Conservation (phyloP, 2,113 vertebrate species). For the Python bivittatus region DNA sequence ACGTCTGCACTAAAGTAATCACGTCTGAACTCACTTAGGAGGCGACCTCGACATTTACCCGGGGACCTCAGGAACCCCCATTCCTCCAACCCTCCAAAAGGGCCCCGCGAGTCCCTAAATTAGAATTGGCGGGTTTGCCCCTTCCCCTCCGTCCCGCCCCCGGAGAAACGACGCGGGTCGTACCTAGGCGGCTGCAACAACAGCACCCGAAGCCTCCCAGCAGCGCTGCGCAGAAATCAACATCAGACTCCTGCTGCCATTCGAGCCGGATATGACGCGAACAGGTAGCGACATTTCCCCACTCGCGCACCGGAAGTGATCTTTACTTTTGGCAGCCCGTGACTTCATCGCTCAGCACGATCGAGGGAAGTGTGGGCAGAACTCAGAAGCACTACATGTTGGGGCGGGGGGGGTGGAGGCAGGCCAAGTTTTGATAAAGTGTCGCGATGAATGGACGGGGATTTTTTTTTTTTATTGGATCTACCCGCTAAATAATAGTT, state of each 20-base stretch:
- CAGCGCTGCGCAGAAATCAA: background rate
- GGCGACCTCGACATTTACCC: background rate
- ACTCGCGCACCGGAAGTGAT: background rate
- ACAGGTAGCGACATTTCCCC: background rate
- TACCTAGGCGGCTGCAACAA: background rate
- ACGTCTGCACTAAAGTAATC: background rate
- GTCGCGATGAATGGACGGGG: background rate
- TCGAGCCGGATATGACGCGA: background rate
- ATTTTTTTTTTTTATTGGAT: background rate
- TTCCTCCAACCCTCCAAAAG: background rate
- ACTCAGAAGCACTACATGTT: background rate
- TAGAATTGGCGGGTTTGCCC: background rate
- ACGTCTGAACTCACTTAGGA: no score
- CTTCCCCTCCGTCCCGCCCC: fast-evolving
- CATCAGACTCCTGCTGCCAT: conserved; percentile 1
- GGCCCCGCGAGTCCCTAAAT: background rate
- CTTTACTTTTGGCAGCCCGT: background rate
- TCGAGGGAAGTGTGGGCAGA: background rate
- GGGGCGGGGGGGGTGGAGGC: background rate
- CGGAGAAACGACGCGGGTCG: fast-evolving
- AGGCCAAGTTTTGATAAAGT: background rate
- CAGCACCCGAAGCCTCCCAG: no score
- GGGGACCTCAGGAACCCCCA: background rate
- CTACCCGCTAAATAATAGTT: background rate
- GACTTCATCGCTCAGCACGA: background rate